Evolutionary conservation across 2,888 invertebrate species (phyloP), one percentile per base, ranked within the genome.

Genomic region (Himalopsyche kuldschensis): DNA sequence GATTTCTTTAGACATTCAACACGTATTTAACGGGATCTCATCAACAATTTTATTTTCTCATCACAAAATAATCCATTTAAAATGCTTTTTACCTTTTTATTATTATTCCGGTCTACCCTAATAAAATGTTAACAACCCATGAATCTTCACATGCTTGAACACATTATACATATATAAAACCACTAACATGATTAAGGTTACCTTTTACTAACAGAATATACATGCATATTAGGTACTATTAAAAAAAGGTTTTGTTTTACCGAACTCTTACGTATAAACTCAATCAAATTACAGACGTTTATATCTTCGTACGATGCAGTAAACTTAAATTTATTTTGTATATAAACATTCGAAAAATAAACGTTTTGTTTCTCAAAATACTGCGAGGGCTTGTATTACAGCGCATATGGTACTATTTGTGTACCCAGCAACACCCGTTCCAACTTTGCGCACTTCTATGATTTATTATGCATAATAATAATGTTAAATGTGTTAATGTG

Each of bases 81-180:
- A 35, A 78, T 46, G 78, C 78, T 78, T 78, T 76, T 47, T 46
- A 35, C 78, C 30, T 78, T 47, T 41, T 78, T 30, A 46, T 78
- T 46, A 27, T 78, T 30, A 41, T 47, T 30, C 30, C 47, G 46
- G 30, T 69, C 78, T 46, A 47, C 78, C 78, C 78, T 78, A 47
- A 46, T 78, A 47, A 78, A 78, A 47, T 47, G 78, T 81, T 81
- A 48, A 81, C 77, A 77, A 17, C 81, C 47, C 69, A 69, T 69
- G 69, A 69, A 69, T 69, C 69, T 30, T 30, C 69, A 69, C 69
- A 69, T 69, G 69, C 69, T 69, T 69, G 69, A 69, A 69, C 27
- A 69, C 69, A 30, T 69, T 69, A 69, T 69, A 69, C 69, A 69
- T 69, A 69, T 69, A 69, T 69, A 69, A 69, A 69, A 69, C 69